Base-by-base conservation (phyloP, 2,888 invertebrate species). In the Drosophila nigritarsus region DNA sequence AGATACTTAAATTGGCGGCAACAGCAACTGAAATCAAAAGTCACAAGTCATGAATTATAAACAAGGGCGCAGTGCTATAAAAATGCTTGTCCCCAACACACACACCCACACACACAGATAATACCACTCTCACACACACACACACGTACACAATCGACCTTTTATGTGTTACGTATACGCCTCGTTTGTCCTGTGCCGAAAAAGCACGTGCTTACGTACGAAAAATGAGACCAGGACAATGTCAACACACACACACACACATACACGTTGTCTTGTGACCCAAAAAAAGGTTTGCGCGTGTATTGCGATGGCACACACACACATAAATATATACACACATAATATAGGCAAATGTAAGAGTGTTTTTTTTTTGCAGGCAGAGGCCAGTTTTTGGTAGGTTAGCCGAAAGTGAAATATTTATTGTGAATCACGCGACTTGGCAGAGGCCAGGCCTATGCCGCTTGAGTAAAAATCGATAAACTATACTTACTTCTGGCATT, bases 351-450 rank as follows among this genome's bases (percentile, higher is more conserved):
- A 65, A 42, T 64, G 54, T 36, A 34, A 65, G 53, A 55, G 49
- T 63, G 13, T 30, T 34, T 56, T 36, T 56, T 36, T 24, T 68
- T 40, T 38, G 30, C 45, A 48, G 36, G 40, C 62, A 49, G n/a
- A 24, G 56, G 45, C 58, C 45, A 53, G 51, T 32, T 50, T 53
- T 20, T 72, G 51, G 59, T 36, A 50, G 67, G 51, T 59, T 68
- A 60, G 61, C 59, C 64, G 60, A 81, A 89, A 85, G 67, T 71
- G 75, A 76, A 27, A 82, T 78, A 76, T 87, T 82, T 89, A 73
- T 74, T 80, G 80, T 71, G 86, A 90, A 89, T 90, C 90, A 87
- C 90, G 90, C 90, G 90, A 87, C 83, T 85, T 85, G 70, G 76
- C 56, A 76, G 56, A 61, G 51, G 56, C 64, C 58, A 78, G 67